A percentile compares a stretch with the other conserved stretches of the same genome.
Evolutionary conservation across 1,140 invertebrate species (phyloP).

Genomic region (Nymphalis io): DNA sequence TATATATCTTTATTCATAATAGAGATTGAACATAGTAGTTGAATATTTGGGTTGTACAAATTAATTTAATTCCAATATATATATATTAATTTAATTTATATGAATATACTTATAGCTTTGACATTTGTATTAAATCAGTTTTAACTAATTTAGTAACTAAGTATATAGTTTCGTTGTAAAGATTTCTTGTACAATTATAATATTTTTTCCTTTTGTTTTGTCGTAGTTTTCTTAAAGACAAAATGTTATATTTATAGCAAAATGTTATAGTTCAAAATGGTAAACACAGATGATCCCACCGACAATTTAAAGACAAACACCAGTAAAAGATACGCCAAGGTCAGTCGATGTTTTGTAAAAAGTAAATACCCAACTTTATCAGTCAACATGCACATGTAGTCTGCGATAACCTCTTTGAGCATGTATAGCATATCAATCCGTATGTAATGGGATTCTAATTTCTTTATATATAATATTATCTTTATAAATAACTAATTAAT

Average conservation of each 20-base stretch:
- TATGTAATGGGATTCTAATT: neutral
- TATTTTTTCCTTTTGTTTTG: too few relatives aligned
- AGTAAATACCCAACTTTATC: neutral
- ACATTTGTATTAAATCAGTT: too few relatives aligned
- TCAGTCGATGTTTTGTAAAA: neutral
- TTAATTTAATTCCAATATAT: too few relatives aligned
- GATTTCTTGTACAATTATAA: too few relatives aligned
- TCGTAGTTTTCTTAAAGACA: too few relatives aligned
- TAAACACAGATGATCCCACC: constrained; percentile 13
- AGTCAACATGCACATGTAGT: neutral
- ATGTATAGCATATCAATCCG: neutral
- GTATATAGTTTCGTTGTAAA: too few relatives aligned
- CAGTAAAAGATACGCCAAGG: neutral
- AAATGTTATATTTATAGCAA: neutral
- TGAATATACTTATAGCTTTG: too few relatives aligned
- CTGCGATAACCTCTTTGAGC: neutral
- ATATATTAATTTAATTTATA: too few relatives aligned
- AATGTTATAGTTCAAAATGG: neutral
- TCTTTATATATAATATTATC: neutral
- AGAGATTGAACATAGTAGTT: too few relatives aligned
- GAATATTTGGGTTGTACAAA: too few relatives aligned
- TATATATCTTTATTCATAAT: too few relatives aligned
- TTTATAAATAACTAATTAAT: neutral
- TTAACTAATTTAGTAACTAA: too few relatives aligned
- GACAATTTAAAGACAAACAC: neutral